Percentiles rank a stretch among this genome's conserved stretches.
Conservation (phyloP, 2,797 vertebrate species). For the Danio choprae region DNA sequence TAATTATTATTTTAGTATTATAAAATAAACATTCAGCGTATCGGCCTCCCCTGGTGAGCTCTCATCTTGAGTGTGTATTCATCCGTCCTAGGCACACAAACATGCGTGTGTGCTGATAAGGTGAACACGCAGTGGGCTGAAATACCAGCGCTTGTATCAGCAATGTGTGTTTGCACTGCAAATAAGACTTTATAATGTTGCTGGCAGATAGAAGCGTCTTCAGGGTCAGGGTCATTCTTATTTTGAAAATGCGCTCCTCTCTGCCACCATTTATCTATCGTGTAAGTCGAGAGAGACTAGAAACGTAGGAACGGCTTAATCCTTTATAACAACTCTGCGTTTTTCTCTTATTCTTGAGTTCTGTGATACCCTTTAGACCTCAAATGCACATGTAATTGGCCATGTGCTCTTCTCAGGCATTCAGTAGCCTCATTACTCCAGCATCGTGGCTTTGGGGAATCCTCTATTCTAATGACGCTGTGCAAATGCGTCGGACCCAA, state of each 20-base stretch:
- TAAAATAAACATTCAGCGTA: not conserved
- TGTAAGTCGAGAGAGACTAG: conserved; percentile 17
- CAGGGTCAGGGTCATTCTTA: conserved; percentile 58
- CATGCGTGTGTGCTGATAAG: conserved; percentile 39
- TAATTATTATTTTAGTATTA: too few relatives aligned
- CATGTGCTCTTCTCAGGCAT: conserved; percentile 6
- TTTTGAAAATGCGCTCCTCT: conserved; percentile 53
- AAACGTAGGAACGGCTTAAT: not conserved
- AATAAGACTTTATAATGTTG: conserved; percentile 58
- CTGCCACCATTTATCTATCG: conserved; percentile 38
- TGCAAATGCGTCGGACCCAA: not conserved
- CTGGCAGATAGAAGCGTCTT: conserved; percentile 52
- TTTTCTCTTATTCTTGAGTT: conserved; percentile 13
- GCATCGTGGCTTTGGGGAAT: conserved; percentile 15
- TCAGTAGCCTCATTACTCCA: conserved; percentile 25
- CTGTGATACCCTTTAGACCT: not conserved
- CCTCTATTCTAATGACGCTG: not conserved
- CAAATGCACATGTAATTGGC: conserved; percentile 22
- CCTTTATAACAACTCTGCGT: conserved; percentile 13
- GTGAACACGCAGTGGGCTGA: conserved; percentile 47
- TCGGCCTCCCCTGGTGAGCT: not conserved
- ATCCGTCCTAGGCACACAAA: conserved; percentile 41
- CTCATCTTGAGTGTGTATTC: conserved; percentile 11
- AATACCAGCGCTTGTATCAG: conserved; percentile 49
- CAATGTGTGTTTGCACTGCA: conserved; percentile 61